Conservation (phyloP, 53 echinoderm and acorn worm species). For the Hippasteria phrygiana region DNA sequence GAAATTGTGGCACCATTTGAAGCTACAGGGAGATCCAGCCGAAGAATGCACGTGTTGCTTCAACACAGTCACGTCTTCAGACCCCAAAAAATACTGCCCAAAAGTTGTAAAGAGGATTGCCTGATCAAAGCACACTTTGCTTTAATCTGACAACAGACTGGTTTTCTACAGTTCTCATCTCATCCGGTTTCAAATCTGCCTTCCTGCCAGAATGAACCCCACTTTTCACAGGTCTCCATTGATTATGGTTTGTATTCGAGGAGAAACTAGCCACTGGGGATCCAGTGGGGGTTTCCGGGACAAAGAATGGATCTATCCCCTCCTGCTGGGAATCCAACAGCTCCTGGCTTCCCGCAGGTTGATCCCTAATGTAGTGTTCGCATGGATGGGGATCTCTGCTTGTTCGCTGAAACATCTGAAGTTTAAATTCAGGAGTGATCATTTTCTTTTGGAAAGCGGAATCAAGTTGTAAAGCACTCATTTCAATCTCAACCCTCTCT, state of each 20-base stretch:
- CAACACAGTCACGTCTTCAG: no score
- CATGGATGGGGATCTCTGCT: constrained; percentile 74
- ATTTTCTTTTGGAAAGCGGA: constrained; percentile 63
- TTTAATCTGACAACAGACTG: constrained; percentile 51
- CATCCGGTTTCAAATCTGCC: not conserved
- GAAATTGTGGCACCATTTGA: no score
- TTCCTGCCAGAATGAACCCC: not conserved
- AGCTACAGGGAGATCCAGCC: no score
- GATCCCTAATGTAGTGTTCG: constrained; percentile 33
- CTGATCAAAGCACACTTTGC: constrained; percentile 66
- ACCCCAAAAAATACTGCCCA: no score
- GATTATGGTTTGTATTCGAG: not conserved
- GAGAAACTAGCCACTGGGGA: constrained; percentile 55
- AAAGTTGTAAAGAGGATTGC: no score
- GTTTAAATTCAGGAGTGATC: constrained; percentile 75
- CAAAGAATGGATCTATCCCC: constrained; percentile 70
- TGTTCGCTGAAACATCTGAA: constrained; percentile 82
- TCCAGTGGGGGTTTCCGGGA: constrained; percentile 76
- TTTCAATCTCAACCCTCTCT: constrained; percentile 50
- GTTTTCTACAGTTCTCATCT: constrained; percentile 44
- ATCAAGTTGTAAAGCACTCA: constrained; percentile 64
- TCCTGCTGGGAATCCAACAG: constrained; percentile 37
- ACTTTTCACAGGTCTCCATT: not conserved
- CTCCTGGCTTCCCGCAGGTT: not conserved
- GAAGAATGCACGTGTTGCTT: no score